Evolutionary conservation across 2,888 invertebrate species (phyloP), one percentile per base, ranked within the genome.

Genomic region (Pterobdella sp.): DNA sequence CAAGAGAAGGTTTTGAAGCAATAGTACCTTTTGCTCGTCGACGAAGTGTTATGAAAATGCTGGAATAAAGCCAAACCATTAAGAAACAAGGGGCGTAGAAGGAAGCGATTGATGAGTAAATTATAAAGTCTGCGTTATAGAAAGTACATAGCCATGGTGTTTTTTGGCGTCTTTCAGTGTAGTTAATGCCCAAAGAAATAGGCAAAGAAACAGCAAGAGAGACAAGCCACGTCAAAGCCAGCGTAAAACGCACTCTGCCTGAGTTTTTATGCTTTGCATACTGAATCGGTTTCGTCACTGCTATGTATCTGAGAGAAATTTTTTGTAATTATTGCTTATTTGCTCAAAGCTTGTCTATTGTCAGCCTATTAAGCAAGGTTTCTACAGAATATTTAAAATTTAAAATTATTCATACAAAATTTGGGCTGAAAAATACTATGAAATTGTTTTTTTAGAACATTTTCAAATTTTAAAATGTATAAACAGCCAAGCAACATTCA

Each of bases 21-120:
- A 60, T 26, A 3, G 72, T 49, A 18, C 68, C 36, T 68, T 76
- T 77, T 10, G 82, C 81, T 14, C 85, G 77, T 71, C 81, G 78
- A 34, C 83, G 79, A 32, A 86, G 79, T 79, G 95, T 94, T 89
- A 91, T 91, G 87, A 98, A 97, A 86, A 98, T 97, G 86, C 89
- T 91, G 87, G 92, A 94, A 85, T 97, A 97, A 75, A 97, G 89
- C 85, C 92, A 92, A 85, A 97, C 92, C 95, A 98, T 97, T 83
- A 96, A 92, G 82, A 95, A 90, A 84, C 81, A 96, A 0, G 98
- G 98, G 81, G 98, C 94, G 86, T 95, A 98, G 88, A 98, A 98
- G 81, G 97, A 97, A 78, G 93, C 93, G 79, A 98, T 88, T 72
- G 96, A 97, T n/a, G 96, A 97, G 86, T 93, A 94, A 82, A 98